These are phyloP conservation scores for Microplitis manilae DNA, from an alignment of 2,888 invertebrate species.

Conservation along the genomic window DNA sequence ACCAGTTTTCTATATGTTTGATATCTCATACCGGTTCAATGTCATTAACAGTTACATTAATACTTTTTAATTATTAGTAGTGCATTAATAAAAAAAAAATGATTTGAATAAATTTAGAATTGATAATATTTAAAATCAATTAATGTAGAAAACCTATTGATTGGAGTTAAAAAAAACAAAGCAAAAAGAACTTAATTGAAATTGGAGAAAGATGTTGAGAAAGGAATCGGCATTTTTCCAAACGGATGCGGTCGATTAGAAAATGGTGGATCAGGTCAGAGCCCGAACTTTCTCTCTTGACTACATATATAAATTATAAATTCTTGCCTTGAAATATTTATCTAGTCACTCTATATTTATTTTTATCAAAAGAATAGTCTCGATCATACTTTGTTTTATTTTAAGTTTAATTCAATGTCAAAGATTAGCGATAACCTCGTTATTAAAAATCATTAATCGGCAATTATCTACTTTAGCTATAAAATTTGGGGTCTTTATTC, in stretches of 20 bases:
- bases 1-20: neutral
- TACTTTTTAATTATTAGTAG: neutral
- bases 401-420: neutral
- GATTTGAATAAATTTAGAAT: neutral
- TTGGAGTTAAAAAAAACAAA: neutral
- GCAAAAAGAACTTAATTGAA: neutral
- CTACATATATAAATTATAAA: conserved; percentile 16
- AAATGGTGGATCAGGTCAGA: conserved; percentile 55
- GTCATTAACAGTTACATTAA: neutral
- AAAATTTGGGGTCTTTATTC: neutral
- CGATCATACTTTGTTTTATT: neutral
- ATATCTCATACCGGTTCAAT: neutral
- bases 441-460: neutral
- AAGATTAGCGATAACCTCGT: neutral
- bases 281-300: conserved; percentile 55
- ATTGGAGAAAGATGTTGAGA: neutral
- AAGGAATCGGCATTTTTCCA: conserved; percentile 54
- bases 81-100: neutral
- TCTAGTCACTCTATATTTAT: neutral
- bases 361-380: neutral
- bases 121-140: neutral
- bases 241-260: conserved; percentile 67
- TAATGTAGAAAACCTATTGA: neutral
- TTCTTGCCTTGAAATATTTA: conserved; percentile 33
- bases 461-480: neutral